These are phyloP conservation scores for Actias luna DNA, from an alignment of 2,888 invertebrate species.

Conservation along the genomic window DNA sequence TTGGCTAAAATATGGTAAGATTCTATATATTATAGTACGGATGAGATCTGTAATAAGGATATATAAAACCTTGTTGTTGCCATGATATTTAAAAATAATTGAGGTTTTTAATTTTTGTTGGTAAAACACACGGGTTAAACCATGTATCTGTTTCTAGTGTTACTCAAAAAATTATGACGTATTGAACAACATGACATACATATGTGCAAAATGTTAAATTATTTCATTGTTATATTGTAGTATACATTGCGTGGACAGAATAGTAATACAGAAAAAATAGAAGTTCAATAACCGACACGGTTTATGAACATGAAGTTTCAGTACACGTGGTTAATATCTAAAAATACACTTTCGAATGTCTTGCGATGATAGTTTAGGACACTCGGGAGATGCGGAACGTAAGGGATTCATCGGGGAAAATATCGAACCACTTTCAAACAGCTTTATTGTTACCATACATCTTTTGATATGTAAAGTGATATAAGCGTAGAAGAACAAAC, in stretches of 20 bases:
- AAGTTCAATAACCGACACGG: slow-evolving; percentile 14
- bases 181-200: neutral
- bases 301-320: slow-evolving; percentile 5
- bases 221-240: neutral
- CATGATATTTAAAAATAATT: too few species aligned
- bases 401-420: neutral
- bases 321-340: neutral
- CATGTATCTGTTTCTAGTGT: too few species aligned
- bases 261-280: slow-evolving; percentile 8
- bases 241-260: neutral
- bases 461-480: neutral
- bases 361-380: neutral
- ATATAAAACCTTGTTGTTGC: too few species aligned
- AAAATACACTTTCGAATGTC: slow-evolving; percentile 1
- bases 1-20: too few species aligned
- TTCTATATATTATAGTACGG: too few species aligned
- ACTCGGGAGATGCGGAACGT: neutral
- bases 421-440: neutral
- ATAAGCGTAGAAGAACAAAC: neutral
- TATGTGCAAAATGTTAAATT: neutral
- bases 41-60: too few species aligned
- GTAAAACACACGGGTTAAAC: too few species aligned
- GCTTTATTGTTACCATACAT: neutral
- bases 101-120: too few species aligned
- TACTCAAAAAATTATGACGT: too few species aligned